These are phyloP conservation scores for Saimiri boliviensis DNA, from an alignment of 2,113 vertebrate genomes.

Conservation along the genomic window DNA sequence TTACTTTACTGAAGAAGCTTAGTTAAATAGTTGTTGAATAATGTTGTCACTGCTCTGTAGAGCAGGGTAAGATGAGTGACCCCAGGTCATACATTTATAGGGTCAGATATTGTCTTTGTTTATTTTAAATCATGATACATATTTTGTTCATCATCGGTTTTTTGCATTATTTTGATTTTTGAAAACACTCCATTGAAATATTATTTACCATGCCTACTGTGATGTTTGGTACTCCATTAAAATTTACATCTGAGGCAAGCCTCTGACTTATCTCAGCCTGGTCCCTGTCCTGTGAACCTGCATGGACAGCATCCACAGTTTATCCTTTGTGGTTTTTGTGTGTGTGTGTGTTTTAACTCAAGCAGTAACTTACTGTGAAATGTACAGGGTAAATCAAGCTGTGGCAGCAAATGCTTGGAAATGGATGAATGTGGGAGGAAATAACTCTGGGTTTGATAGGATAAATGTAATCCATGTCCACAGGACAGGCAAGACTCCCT, in stretches of 20 bases:
- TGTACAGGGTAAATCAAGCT: not conserved
- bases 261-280: rapidly evolving
- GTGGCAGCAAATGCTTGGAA: not conserved
- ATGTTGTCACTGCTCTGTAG: not conserved
- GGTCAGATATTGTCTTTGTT: not conserved
- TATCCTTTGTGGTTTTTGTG: not conserved
- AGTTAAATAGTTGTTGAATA: not conserved
- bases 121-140: not conserved
- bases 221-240: not conserved
- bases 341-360: not conserved
- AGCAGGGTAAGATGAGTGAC: not conserved
- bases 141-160: not conserved
- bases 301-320: too few species aligned
- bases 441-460: not conserved
- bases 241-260: not conserved
- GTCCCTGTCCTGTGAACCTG: rapidly evolving
- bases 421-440: not conserved
- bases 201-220: not conserved
- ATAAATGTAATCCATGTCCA: not conserved
- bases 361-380: not conserved
- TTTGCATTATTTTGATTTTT: not conserved
- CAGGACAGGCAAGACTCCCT: not conserved
- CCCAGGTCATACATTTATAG: rapidly evolving
- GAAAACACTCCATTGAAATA: not conserved
- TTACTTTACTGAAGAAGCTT: not conserved